Percentiles rank a stretch among this genome's conserved stretches.
phyloP scores from a whole-genome alignment of 2,113 vertebrate genomes.

The Ciconia stormi region DNA sequence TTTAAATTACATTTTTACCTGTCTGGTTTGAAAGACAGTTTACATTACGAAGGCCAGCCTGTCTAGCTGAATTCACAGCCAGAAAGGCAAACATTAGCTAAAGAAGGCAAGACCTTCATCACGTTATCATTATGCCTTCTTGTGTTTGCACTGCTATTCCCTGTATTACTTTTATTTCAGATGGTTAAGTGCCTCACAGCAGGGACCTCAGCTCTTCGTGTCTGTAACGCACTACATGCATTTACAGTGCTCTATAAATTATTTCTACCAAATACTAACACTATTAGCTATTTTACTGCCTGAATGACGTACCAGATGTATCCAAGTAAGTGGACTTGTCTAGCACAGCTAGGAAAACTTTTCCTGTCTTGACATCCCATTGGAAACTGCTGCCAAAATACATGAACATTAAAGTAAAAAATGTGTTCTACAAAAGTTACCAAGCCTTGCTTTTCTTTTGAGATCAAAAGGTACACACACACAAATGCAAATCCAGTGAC shows the following conservation, averaged over 20 bases:
- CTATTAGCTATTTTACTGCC: neutral
- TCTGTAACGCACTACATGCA: neutral
- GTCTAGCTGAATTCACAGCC: neutral
- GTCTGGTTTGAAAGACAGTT: neutral
- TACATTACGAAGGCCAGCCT: neutral
- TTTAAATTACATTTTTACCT: neutral
- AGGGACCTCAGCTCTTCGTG: neutral
- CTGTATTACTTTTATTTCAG: neutral
- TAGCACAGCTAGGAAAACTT: neutral
- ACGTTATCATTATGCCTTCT: rapidly evolving
- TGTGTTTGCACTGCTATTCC: constrained; percentile 16
- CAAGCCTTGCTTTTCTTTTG: neutral
- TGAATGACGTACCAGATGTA: neutral
- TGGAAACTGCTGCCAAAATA: neutral
- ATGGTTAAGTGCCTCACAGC: neutral
- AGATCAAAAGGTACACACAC: neutral
- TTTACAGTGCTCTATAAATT: neutral
- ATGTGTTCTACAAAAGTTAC: neutral
- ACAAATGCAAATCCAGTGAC: rapidly evolving
- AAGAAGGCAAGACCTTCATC: neutral
- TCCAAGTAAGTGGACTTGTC: neutral
- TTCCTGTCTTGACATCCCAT: neutral
- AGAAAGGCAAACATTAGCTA: constrained; percentile 1
- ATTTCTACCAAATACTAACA: neutral
- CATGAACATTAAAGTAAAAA: neutral